Percentiles rank a stretch among this genome's conserved stretches.
These are phyloP conservation scores for Babylonia areolata DNA, from an alignment of 1,140 invertebrate species.

Conservation along the genomic window DNA sequence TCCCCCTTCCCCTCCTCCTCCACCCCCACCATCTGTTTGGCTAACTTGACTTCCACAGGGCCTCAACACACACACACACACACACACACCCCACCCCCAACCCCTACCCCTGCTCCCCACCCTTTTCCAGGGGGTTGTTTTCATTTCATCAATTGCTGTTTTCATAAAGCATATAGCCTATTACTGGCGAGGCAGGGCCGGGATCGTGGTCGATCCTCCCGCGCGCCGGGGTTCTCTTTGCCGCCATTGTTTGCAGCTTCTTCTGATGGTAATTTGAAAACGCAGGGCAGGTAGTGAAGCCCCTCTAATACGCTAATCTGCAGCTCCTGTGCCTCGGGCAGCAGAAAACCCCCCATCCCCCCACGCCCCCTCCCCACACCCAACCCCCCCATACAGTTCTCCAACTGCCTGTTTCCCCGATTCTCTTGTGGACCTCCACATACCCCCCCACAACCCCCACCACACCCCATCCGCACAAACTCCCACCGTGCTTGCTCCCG, in stretches of 20 bases:
- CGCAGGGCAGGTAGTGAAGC: constrained; percentile 37
- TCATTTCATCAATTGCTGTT: constrained; percentile 49
- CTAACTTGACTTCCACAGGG: constrained; percentile 28
- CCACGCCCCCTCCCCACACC: too few relatives aligned
- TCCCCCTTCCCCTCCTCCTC: too few relatives aligned
- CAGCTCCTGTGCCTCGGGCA: neutral
- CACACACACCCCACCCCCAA: too few relatives aligned
- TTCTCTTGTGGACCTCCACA: too few relatives aligned
- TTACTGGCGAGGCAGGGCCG: constrained; percentile 20
- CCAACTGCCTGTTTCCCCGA: too few relatives aligned
- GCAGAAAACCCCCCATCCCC: neutral
- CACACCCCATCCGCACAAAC: neutral
- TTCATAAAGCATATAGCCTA: constrained; percentile 47
- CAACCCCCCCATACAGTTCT: too few relatives aligned
- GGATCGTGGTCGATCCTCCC: constrained; percentile 17
- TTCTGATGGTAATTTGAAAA: constrained; percentile 49
- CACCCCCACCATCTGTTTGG: neutral
- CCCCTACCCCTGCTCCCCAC: neutral
- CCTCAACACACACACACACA: too few relatives aligned
- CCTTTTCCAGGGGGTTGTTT: constrained; percentile 32
- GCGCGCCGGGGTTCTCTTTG: neutral
- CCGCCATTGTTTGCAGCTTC: constrained; percentile 25
- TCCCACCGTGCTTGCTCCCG: neutral
- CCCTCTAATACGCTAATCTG: constrained; percentile 45
- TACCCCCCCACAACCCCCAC: neutral